phyloP scores from a whole-genome alignment of 1,140 invertebrate genomes.

The Oedothorax gibbosus region DNA sequence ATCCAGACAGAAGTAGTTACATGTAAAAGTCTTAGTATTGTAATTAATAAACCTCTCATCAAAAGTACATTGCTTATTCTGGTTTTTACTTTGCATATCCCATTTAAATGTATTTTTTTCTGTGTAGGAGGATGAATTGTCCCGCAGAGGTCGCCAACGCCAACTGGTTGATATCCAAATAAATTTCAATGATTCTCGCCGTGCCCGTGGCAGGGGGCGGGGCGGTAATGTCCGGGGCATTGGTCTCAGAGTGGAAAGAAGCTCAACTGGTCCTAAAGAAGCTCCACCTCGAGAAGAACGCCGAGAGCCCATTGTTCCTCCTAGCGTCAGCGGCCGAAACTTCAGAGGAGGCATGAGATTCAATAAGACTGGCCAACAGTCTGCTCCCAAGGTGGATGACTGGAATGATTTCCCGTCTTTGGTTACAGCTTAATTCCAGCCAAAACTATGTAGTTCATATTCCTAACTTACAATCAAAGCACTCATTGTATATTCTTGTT shows the following conservation, averaged over 20 bases:
- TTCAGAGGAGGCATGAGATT: constrained; percentile 62
- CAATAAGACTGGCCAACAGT: constrained; percentile 68
- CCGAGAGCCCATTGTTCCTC: constrained; percentile 45
- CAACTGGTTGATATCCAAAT: constrained; percentile 89
- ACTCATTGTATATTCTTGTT: constrained; percentile 46
- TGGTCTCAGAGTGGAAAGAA: constrained; percentile 64
- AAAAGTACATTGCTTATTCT: no score
- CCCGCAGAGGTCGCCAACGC: constrained; percentile 87
- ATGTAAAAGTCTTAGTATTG: no score
- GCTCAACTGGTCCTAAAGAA: constrained; percentile 63
- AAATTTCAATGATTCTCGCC: constrained; percentile 85
- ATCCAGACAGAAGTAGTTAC: no score
- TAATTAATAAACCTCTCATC: no score
- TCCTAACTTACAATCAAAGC: constrained; percentile 37
- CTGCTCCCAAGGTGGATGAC: constrained; percentile 93
- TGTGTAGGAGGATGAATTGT: constrained; percentile 72
- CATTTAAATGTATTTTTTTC: constrained; percentile 3
- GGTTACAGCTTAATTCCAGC: constrained; percentile 69
- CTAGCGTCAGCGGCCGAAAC: constrained; percentile 28
- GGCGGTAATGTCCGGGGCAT: constrained; percentile 50
- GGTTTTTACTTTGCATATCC: no score
- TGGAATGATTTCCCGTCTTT: constrained; percentile 94
- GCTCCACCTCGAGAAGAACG: constrained; percentile 53
- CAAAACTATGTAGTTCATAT: constrained; percentile 50
- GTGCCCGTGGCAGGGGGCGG: constrained; percentile 72